Conservation (phyloP, 2,113 vertebrate genomes). For the Antidorcas marsupialis region DNA sequence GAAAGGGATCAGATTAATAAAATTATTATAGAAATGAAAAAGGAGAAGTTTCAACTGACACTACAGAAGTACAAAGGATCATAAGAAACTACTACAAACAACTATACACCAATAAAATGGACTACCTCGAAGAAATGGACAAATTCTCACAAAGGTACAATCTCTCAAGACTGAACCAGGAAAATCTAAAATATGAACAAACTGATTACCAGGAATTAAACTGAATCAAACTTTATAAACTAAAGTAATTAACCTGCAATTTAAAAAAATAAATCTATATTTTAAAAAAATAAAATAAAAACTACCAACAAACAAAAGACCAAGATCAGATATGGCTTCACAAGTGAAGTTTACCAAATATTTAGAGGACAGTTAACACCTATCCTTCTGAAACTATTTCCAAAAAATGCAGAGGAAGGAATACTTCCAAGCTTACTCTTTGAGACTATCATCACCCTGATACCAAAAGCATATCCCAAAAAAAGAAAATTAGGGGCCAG, state of each 20-base stretch:
- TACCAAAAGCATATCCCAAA: not conserved
- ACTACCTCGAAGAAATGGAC: not conserved
- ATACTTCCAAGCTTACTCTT: not conserved
- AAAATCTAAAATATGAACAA: not conserved
- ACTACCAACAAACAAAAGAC: not conserved
- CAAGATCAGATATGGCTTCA: not conserved
- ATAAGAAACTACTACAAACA: not conserved
- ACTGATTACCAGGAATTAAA: not conserved
- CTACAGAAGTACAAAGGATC: not conserved
- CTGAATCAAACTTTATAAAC: not conserved
- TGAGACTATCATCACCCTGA: not conserved
- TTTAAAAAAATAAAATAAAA: not conserved
- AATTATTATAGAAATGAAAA: not conserved
- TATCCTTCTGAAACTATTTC: not conserved
- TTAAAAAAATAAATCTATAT: no score
- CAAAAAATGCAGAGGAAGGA: not conserved
- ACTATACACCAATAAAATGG: not conserved
- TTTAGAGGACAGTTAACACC: not conserved
- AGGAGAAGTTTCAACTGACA: not conserved
- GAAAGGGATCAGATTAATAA: not conserved
- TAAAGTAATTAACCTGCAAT: no score
- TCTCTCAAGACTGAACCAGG: not conserved
- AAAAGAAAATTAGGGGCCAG: not conserved
- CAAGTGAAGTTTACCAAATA: not conserved
- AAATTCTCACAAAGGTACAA: not conserved